Percentiles rank a stretch among this genome's conserved stretches.
phyloP scores from a whole-genome alignment of 2,888 invertebrate species.

The Apamea anceps region DNA sequence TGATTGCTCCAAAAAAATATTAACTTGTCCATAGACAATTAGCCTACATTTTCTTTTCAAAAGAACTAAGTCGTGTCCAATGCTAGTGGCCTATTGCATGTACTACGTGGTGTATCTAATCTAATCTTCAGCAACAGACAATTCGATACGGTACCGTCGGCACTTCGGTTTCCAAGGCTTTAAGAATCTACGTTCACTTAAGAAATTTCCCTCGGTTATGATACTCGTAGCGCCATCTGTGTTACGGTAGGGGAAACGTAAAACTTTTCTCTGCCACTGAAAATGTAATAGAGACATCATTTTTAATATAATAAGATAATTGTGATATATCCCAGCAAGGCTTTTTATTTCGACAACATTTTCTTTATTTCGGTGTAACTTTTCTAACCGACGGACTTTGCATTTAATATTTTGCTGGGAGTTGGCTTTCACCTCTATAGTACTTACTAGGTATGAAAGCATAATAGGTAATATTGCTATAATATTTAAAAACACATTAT shows the following conservation, averaged over 20 bases:
- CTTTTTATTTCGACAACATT: not conserved
- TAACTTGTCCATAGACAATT: not conserved
- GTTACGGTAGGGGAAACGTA: not conserved
- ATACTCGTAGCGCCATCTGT: constrained; percentile 65
- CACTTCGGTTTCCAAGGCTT: constrained; percentile 44
- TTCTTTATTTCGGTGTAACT: not conserved
- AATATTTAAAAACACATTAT: no score
- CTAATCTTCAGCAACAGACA: constrained; percentile 39
- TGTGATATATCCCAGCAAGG: not conserved
- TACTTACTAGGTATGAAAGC: not conserved
- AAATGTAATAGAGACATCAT: not conserved
- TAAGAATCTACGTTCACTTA: constrained; percentile 39
- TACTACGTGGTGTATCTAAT: constrained; percentile 38
- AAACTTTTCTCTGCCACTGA: not conserved
- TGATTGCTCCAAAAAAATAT: not conserved
- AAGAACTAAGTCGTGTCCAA: constrained; percentile 3
- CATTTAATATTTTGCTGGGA: not conserved
- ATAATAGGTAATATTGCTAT: no score
- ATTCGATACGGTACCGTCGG: constrained; percentile 39
- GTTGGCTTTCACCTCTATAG: not conserved
- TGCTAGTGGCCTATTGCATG: constrained; percentile 29
- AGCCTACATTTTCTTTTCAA: constrained; percentile 22
- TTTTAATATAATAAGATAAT: not conserved
- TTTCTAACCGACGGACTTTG: not conserved
- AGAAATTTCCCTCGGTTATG: not conserved